A percentile compares a stretch with the other conserved stretches of the same genome.
phyloP scores from a whole-genome alignment of 2,797 vertebrate genomes.

The Gallirallus australis region DNA sequence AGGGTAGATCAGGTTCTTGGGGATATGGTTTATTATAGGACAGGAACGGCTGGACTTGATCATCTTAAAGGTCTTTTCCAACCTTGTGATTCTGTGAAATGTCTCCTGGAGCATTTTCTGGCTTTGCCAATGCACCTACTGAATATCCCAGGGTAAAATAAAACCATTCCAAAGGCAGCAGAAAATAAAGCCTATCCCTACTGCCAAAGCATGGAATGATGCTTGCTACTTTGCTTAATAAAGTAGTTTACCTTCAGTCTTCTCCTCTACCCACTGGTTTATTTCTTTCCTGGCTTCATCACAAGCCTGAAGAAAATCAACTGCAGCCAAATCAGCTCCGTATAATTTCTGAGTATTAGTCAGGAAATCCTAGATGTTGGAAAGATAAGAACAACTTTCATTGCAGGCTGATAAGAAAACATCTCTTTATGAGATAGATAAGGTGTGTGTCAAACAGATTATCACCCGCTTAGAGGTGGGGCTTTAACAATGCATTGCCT shows the following conservation, averaged over 20 bases:
- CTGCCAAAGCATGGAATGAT: background rate
- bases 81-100: background rate
- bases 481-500: background rate
- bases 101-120: background rate
- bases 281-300: slow-evolving; percentile 84
- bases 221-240: background rate
- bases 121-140: background rate
- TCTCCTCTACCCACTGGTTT: slow-evolving; percentile 91
- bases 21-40: no score
- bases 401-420: background rate
- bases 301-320: slow-evolving; percentile 85
- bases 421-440: background rate
- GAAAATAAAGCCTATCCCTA: background rate
- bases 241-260: slow-evolving; percentile 85
- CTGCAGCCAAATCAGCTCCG: slow-evolving; percentile 85
- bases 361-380: slow-evolving; percentile 84
- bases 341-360: slow-evolving; percentile 84
- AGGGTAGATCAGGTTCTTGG: no score
- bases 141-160: background rate
- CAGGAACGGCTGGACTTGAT: no score
- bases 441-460: background rate
- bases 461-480: background rate
- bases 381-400: background rate
- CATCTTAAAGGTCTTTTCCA: no score
- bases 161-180: background rate